phyloP scores from a whole-genome alignment of 2,113 vertebrate species.

The Polypterus senegalus region DNA sequence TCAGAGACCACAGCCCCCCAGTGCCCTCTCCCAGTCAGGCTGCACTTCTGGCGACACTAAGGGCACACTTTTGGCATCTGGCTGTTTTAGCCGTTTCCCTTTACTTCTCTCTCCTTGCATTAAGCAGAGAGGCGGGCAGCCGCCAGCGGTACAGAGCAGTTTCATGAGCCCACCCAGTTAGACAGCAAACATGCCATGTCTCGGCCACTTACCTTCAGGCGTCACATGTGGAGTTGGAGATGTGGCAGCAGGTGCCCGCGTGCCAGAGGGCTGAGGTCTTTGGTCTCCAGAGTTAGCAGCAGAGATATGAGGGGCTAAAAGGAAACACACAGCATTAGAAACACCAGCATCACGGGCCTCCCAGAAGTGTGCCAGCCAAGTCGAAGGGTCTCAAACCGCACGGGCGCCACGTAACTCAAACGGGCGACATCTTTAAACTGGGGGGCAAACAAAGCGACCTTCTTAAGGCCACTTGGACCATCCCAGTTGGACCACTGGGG shows the following conservation, averaged over 20 bases:
- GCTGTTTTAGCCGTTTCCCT: background rate
- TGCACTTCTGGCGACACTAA: too few relatives aligned
- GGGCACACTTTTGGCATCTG: too few relatives aligned
- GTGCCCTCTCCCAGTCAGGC: too few relatives aligned
- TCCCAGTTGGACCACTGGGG: conserved; percentile 21
- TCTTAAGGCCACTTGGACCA: conserved; percentile 33
- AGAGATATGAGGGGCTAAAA: conserved; percentile 18
- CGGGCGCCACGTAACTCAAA: too few relatives aligned
- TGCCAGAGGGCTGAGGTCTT: conserved; percentile 23
- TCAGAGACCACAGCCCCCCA: too few relatives aligned
- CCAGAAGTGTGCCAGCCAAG: too few relatives aligned
- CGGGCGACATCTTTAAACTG: background rate
- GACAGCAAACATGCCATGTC: background rate
- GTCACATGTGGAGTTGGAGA: conserved; percentile 46
- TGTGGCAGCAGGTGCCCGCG: conserved; percentile 38
- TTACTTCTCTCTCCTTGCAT: background rate
- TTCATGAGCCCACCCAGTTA: background rate
- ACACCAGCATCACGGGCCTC: background rate
- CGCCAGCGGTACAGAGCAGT: too few relatives aligned
- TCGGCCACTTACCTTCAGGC: conserved; percentile 34
- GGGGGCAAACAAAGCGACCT: background rate
- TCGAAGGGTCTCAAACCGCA: background rate
- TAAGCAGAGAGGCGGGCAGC: too few relatives aligned
- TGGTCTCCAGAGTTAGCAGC: conserved; percentile 34
- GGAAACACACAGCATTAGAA: background rate